Evolutionary conservation across 2,113 vertebrate species (phyloP), one percentile per base, ranked within the genome.

Genomic region (Rhea americana): DNA sequence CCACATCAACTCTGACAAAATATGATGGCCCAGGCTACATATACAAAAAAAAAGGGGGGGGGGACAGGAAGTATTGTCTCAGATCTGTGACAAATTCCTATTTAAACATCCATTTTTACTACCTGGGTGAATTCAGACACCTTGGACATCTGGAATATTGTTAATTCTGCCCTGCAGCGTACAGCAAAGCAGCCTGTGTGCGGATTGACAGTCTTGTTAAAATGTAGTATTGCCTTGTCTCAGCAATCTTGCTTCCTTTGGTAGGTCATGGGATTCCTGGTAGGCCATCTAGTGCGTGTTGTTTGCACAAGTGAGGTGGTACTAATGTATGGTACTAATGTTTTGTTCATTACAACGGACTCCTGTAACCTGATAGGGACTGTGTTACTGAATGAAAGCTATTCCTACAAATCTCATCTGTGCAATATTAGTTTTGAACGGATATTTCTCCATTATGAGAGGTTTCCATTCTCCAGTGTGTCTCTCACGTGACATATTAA

Each of bases 361-460:
- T 4, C 32, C 59, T 2, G 1, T 20, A 61, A 20, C n/a, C 35
- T 3, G 39, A 39, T 8, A 9, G 14, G 53, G 7, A 17, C 8
- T 1, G 48, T 0, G 62, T 30, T 37, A 26, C 0, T 5, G 2
- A 12, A 35, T 1, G 9, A 35, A 22, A 58, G 71, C 48, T 37
- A 6, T 0, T 4, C 26, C 13, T 4, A 9, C n/a, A 45, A 2
- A 4, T 8, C 37, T 18, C n/a, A 43, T 2, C 85, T 17, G 24
- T 17, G 39, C 0, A 0, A 6, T 30, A 17, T 8, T 32, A 1
- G 32, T 14, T 32, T 35, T 1, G 7, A 63, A 13, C 0, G 5
- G 72, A 55, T 26, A 39, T 15, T 47, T 24, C 45, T 24, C 20
- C 2, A 0, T 51, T 21, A 65, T 48, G 10, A 35, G 35, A 35